Conservation (phyloP, 2,113 vertebrate species). For the Sander vitreus region DNA sequence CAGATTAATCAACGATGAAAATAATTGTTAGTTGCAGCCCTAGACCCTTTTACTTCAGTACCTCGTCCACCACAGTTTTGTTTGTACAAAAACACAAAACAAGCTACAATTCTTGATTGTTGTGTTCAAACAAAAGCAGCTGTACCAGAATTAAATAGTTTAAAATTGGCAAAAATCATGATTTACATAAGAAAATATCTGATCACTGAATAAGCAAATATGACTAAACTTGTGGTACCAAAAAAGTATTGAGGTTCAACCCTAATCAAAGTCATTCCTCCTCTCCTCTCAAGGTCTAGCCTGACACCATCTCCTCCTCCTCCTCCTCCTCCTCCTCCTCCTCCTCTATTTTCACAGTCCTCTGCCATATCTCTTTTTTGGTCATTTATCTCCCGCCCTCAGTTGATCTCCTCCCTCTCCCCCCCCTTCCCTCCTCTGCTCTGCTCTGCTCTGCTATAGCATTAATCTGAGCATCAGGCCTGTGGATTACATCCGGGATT, state of each 20-base stretch:
- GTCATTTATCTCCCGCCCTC: slow-evolving; percentile 67
- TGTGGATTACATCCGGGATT: slow-evolving; percentile 86
- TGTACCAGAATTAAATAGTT: neutral
- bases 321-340: slow-evolving; percentile 49
- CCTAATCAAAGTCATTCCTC: slow-evolving; percentile 54
- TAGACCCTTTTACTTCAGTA: neutral
- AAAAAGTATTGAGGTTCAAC: slow-evolving; percentile 14
- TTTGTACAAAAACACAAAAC: neutral
- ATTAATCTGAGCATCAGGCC: slow-evolving; percentile 86
- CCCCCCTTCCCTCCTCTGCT: slow-evolving; percentile 6
- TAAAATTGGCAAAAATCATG: neutral
- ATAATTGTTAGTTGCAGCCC: neutral
- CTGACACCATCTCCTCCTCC: slow-evolving; percentile 43
- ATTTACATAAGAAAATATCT: neutral
- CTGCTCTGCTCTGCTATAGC: slow-evolving; percentile 55
- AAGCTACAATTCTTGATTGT: neutral
- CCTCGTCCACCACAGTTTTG: neutral
- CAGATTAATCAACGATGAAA: neutral
- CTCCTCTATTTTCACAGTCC: slow-evolving; percentile 52
- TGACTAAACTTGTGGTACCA: neutral
- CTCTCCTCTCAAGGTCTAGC: slow-evolving; percentile 41
- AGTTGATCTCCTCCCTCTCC: slow-evolving; percentile 31
- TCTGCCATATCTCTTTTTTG: slow-evolving; percentile 57
- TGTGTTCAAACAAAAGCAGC: neutral
- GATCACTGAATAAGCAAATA: neutral